Evolutionary conservation across 1,140 invertebrate species (phyloP).

Genomic region (Drosophila tropicalis): DNA sequence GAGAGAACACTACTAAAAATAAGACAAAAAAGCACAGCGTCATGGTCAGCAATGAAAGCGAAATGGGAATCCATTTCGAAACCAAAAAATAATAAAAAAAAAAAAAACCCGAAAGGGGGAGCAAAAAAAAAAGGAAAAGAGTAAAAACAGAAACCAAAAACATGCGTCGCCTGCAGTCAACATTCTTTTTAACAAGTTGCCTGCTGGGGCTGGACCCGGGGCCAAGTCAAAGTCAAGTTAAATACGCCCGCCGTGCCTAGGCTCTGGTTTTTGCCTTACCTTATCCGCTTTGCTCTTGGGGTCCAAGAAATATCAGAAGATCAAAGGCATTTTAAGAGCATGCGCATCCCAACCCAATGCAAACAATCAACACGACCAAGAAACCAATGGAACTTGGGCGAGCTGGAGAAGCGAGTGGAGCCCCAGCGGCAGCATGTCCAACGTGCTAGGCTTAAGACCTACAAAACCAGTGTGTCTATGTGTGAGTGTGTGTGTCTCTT

Average conservation of each 20-base stretch:
- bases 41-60: slow-evolving; percentile 74
- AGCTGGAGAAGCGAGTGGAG: slow-evolving; percentile 17
- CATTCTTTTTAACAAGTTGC: slow-evolving; percentile 80
- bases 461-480: slow-evolving; percentile 51
- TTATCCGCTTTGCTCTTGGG: slow-evolving; percentile 33
- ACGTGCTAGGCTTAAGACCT: slow-evolving; percentile 65
- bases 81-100: slow-evolving; percentile 7
- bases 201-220: slow-evolving; percentile 36
- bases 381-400: slow-evolving; percentile 23
- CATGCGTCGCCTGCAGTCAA: slow-evolving; percentile 74
- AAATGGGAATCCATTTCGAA: slow-evolving; percentile 54
- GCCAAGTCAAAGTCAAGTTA: slow-evolving; percentile 68
- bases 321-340: slow-evolving; percentile 81
- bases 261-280: slow-evolving; percentile 46
- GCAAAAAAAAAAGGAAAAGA: slow-evolving; percentile 26
- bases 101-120: background rate
- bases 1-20: slow-evolving; percentile 15
- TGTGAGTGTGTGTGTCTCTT: background rate
- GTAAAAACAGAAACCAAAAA: slow-evolving; percentile 35
- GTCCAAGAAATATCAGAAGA: slow-evolving; percentile 76
- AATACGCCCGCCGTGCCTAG: slow-evolving; percentile 75
- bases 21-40: slow-evolving; percentile 50
- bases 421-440: slow-evolving; percentile 46
- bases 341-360: slow-evolving; percentile 67
- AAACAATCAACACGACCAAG: slow-evolving; percentile 76